phyloP scores from a whole-genome alignment of 2,113 vertebrate species.

The Agelaius tricolor region DNA sequence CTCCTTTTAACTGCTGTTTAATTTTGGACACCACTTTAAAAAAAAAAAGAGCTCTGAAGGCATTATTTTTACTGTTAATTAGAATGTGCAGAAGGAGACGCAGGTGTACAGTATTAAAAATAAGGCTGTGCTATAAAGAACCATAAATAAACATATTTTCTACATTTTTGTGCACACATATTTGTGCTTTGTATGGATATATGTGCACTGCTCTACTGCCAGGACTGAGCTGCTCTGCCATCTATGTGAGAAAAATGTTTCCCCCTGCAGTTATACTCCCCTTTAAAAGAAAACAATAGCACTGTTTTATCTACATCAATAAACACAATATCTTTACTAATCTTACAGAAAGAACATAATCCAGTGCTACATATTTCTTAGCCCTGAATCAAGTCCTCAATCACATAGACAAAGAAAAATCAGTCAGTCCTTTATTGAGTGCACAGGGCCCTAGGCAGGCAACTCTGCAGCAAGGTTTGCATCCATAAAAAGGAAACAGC shows the following conservation, averaged over 20 bases:
- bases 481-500: background rate
- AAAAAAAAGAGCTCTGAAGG: background rate
- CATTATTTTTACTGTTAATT: background rate
- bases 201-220: background rate
- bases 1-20: background rate
- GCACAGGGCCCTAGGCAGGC: background rate
- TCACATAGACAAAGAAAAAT: background rate
- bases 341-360: background rate
- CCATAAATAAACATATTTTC: background rate
- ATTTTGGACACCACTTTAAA: background rate
- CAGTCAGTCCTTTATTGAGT: background rate
- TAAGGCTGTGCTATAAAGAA: background rate
- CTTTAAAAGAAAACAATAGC: background rate
- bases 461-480: background rate
- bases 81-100: background rate
- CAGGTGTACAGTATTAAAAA: background rate
- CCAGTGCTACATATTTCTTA: background rate
- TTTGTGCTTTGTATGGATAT: background rate
- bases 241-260: background rate
- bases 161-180: background rate
- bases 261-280: background rate
- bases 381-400: background rate
- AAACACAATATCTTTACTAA: background rate
- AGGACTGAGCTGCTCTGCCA: background rate
- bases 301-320: background rate